Evolutionary conservation across 2,113 vertebrate species (phyloP).

Genomic region (Cyphomyrus discorhynchus): DNA sequence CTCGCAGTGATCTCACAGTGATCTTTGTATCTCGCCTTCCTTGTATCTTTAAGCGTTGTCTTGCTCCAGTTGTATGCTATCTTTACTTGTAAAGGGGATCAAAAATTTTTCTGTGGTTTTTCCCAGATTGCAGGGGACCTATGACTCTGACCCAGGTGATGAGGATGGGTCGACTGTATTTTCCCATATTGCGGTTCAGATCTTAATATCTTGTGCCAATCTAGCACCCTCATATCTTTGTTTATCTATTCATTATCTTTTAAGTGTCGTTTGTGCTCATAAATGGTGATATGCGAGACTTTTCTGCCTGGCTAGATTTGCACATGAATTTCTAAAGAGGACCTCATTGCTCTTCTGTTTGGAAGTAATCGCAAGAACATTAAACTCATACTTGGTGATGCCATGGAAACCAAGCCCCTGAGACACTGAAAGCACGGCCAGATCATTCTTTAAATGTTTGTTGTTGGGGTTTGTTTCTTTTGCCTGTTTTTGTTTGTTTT

Average conservation of each 20-base stretch:
- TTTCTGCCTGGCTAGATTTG: background rate
- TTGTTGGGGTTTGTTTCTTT: background rate
- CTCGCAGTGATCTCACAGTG: background rate
- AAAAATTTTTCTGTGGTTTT: background rate
- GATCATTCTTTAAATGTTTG: background rate
- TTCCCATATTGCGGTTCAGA: background rate
- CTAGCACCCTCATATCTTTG: too few species aligned
- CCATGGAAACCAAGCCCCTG: background rate
- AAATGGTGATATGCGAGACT: background rate
- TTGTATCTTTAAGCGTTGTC: background rate
- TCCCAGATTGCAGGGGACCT: background rate
- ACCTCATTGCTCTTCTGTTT: background rate
- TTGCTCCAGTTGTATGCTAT: background rate
- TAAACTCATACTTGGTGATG: background rate
- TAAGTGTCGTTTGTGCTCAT: background rate
- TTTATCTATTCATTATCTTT: constrained; percentile 45
- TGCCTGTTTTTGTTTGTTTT: background rate
- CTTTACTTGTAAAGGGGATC: background rate
- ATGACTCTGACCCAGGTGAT: background rate
- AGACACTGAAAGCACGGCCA: background rate
- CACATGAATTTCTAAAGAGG: background rate
- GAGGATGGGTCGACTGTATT: background rate
- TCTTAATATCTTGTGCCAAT: background rate
- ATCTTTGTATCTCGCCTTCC: background rate
- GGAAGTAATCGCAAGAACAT: background rate